Percentiles rank a stretch among this genome's conserved stretches.
phyloP scores from a whole-genome alignment of 1,140 invertebrate genomes.

The Bombyx mori region ASM3026992v2 NC_085124.1:4029501-4030000 shows the following conservation, averaged over 20 bases:
- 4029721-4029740: slow-evolving; percentile 77
- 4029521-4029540: too few species aligned
- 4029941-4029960: slow-evolving; percentile 46
- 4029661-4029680: too few species aligned
- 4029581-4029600: too few species aligned
- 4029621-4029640: too few species aligned
- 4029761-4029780: slow-evolving; percentile 78
- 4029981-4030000: slow-evolving; percentile 30
- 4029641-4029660: too few species aligned
- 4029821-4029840: slow-evolving; percentile 71
- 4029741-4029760: slow-evolving; percentile 77
- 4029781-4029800: slow-evolving; percentile 31
- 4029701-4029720: slow-evolving; percentile 31
- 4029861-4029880: slow-evolving; percentile 78
- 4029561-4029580: too few species aligned
- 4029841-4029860: slow-evolving; percentile 82
- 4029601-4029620: too few species aligned
- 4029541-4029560: too few species aligned
- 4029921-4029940: slow-evolving; percentile 69
- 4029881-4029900: slow-evolving; percentile 75
- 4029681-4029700: too few species aligned
- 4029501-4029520: neutral
- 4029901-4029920: slow-evolving; percentile 78
- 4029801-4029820: slow-evolving; percentile 63
- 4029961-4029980: slow-evolving; percentile 44